Percentiles rank a stretch among this genome's conserved stretches.
Conservation (phyloP, 2,888 invertebrate species). For the Oscheius myriophilus region DNA sequence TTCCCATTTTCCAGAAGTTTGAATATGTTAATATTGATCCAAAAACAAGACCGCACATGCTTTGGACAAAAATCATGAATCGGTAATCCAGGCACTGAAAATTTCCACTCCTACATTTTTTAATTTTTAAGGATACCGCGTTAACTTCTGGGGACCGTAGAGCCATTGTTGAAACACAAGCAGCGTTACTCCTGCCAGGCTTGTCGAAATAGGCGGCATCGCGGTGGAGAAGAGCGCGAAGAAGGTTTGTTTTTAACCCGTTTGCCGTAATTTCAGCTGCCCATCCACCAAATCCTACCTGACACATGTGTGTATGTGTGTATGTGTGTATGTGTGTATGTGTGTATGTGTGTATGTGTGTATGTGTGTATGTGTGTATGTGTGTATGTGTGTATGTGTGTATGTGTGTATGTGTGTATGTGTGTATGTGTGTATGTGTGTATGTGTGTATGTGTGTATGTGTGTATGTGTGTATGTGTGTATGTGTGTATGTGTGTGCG, state of each 20-base stretch:
- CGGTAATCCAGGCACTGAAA: constrained; percentile 48
- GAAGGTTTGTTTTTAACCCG: constrained; percentile 14
- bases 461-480: too few relatives aligned
- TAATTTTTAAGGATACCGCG: constrained; percentile 32
- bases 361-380: too few relatives aligned
- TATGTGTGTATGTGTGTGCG: too few relatives aligned
- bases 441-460: too few relatives aligned
- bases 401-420: too few relatives aligned
- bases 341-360: too few relatives aligned
- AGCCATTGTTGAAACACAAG: constrained; percentile 36
- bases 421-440: too few relatives aligned
- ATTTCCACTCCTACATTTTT: too few relatives aligned
- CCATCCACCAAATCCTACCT: constrained; percentile 38
- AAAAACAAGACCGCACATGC: constrained; percentile 24
- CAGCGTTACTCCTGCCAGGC: constrained; percentile 35
- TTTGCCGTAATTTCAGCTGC: constrained; percentile 37
- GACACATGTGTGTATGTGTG: not conserved
- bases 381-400: too few relatives aligned
- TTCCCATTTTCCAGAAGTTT: constrained; percentile 42
- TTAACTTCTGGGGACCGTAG: constrained; percentile 33
- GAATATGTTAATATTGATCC: constrained; percentile 39
- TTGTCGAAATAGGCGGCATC: constrained; percentile 42
- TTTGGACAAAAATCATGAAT: constrained; percentile 41
- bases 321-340: too few relatives aligned
- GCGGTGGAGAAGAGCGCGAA: constrained; percentile 26